These are phyloP conservation scores for Percina caprodes DNA, from an alignment of 2,113 vertebrate species.

Conservation along the genomic window DNA sequence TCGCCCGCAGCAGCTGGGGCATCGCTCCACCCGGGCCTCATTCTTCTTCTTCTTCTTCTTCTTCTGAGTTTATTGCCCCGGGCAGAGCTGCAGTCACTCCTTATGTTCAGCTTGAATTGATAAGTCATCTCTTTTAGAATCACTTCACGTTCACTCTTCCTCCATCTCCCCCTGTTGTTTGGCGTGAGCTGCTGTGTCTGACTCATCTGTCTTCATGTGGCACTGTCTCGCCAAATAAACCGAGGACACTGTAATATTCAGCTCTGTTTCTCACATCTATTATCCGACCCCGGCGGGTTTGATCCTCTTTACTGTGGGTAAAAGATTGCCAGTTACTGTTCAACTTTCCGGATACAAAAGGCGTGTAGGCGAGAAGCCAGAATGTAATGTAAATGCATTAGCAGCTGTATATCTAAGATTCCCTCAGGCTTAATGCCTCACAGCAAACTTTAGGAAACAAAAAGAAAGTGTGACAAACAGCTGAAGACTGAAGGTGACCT, in stretches of 20 bases:
- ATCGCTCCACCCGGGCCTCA: slow-evolving; percentile 24
- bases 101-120: slow-evolving; percentile 46
- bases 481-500: slow-evolving; percentile 29
- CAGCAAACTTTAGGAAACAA: slow-evolving; percentile 34
- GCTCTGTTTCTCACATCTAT: slow-evolving; percentile 14
- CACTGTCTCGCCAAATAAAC: slow-evolving; percentile 16
- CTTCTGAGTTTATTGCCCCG: slow-evolving; percentile 10
- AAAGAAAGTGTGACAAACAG: slow-evolving; percentile 9
- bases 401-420: slow-evolving; percentile 20
- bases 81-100: slow-evolving; percentile 36
- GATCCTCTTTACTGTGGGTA: slow-evolving; percentile 5
- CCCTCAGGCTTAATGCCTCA: slow-evolving; percentile 12
- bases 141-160: slow-evolving; percentile 40
- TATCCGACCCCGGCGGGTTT: slow-evolving; percentile 17
- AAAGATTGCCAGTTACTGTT: slow-evolving; percentile 7
- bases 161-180: neutral
- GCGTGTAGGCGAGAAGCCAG: neutral
- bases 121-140: slow-evolving; percentile 43
- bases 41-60: slow-evolving; percentile 29
- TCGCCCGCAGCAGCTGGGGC: slow-evolving; percentile 11
- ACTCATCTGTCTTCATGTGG: slow-evolving; percentile 32
- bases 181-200: slow-evolving; percentile 6
- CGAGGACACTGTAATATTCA: slow-evolving; percentile 14
- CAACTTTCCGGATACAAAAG: slow-evolving; percentile 15
- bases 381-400: slow-evolving; percentile 32